Evolutionary conservation across 2,113 vertebrate species (phyloP).

Genomic region (Chionis minor): DNA sequence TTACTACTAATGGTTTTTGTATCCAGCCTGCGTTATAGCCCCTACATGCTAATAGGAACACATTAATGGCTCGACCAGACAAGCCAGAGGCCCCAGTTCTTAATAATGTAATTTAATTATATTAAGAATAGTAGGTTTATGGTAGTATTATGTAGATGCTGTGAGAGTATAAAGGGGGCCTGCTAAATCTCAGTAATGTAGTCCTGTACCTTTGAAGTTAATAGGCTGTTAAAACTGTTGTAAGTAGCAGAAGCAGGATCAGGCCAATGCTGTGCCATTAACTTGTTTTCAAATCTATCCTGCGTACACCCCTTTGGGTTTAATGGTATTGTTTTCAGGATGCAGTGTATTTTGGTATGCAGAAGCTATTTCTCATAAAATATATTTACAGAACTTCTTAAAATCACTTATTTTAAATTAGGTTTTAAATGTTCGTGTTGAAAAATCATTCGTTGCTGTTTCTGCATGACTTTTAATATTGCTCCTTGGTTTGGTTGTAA

Average conservation of each 20-base stretch:
- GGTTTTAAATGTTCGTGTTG: neutral
- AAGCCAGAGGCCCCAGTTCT: neutral
- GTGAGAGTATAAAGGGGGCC: neutral
- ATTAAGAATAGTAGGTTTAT: neutral
- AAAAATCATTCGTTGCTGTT: neutral
- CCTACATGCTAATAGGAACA: constrained; percentile 14
- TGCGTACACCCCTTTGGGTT: neutral
- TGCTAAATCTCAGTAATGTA: neutral
- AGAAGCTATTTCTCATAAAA: neutral
- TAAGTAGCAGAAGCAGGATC: neutral
- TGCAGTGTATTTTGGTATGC: neutral
- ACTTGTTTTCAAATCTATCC: neutral
- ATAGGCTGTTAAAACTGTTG: neutral
- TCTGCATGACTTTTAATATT: neutral
- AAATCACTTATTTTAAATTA: neutral
- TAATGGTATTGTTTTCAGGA: neutral
- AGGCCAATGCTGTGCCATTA: neutral
- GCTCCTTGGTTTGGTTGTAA: neutral
- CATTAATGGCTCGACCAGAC: neutral
- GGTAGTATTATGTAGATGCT: neutral
- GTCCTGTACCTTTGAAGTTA: neutral
- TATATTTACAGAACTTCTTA: neutral
- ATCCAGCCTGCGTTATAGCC: neutral
- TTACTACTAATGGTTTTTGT: constrained; percentile 42
- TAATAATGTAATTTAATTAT: neutral